Evolutionary conservation across 2,888 invertebrate genomes (phyloP), one percentile per base, ranked within the genome.

Genomic region (Synergus itoensis): DNA sequence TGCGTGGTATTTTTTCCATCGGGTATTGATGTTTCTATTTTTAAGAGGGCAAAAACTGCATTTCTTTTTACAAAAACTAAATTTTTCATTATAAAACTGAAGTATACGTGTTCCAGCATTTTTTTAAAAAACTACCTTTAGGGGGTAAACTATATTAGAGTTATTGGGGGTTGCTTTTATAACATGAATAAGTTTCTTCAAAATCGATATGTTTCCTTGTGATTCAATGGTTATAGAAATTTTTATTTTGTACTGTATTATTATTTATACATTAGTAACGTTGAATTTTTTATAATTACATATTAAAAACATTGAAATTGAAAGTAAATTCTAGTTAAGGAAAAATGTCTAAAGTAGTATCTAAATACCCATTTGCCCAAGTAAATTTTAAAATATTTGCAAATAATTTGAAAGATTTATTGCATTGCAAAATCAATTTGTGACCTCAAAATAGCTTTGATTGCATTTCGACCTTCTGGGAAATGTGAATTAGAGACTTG

Each of bases 361-460:
- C n/a, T 57, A 18, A 1, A 53, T 53, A 53, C 8, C 7, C n/a
- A 16, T 53, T 53, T 36, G 36, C 2, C 1, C 53, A n/a, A 8
- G n/a, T 8, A 8, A n/a, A 53, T 53, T n/a, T 8, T 16, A n/a
- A 16, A 53, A n/a, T 7, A 18, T 57, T 18, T 57, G n/a, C 3
- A 9, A 57, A 9, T 57, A 18, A 9, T 57, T 57, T 57, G 1
- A 18, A 18, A n/a, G 9, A 57, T 18, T 57, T 18, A 57, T 9
- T 57, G 53, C 9, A 57, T 57, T 57, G 9, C 53, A 57, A 57
- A 57, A 18, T 57, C 53, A 57, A n/a, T 57, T 57, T 57, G n/a
- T 57, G 53, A 18, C 53, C 53, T 18, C 9, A 57, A 57, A 18
- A 57, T 57, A 57, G 53, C n/a, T 3, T 9, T 57, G 18, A 57